Percentiles rank a stretch among this genome's conserved stretches.
phyloP scores from a whole-genome alignment of 2,888 invertebrate species.

The Pocota personata region DNA sequence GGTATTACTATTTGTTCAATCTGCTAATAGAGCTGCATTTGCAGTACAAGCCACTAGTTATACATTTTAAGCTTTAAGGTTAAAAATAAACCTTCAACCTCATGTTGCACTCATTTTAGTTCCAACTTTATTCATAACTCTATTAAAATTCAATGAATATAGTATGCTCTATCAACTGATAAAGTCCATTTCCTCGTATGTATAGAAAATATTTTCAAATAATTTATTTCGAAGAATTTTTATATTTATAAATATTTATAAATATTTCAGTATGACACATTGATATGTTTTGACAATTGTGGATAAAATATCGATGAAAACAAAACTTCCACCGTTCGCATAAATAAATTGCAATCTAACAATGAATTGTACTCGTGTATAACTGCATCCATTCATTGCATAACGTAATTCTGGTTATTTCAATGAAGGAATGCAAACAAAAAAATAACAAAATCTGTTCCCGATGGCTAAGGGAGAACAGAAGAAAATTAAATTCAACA shows the following conservation, averaged over 20 bases:
- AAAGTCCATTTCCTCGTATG: background rate
- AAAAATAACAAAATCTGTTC: slow-evolving; percentile 3
- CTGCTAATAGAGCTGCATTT: too few species aligned
- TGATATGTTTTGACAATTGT: slow-evolving; percentile 60
- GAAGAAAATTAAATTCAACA: slow-evolving; percentile 55
- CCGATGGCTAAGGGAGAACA: slow-evolving; percentile 12
- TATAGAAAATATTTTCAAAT: background rate
- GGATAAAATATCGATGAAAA: slow-evolving; percentile 43
- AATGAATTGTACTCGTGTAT: slow-evolving; percentile 53
- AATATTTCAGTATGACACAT: slow-evolving; percentile 31
- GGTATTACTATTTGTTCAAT: too few species aligned
- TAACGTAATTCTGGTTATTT: background rate
- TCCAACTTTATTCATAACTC: background rate
- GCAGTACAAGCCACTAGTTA: too few species aligned
- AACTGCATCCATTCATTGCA: slow-evolving; percentile 20
- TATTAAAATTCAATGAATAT: background rate
- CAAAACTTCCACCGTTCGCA: slow-evolving; percentile 29
- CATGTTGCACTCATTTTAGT: background rate
- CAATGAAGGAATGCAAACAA: background rate
- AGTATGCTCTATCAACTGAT: background rate
- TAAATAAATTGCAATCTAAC: slow-evolving; percentile 60
- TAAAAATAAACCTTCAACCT: too few species aligned
- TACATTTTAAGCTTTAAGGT: too few species aligned
- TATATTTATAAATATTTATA: background rate
- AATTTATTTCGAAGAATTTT: background rate